These are phyloP conservation scores for Erythrolamprus reginae DNA, from an alignment of 2,113 vertebrate species.

Conservation along the genomic window DNA sequence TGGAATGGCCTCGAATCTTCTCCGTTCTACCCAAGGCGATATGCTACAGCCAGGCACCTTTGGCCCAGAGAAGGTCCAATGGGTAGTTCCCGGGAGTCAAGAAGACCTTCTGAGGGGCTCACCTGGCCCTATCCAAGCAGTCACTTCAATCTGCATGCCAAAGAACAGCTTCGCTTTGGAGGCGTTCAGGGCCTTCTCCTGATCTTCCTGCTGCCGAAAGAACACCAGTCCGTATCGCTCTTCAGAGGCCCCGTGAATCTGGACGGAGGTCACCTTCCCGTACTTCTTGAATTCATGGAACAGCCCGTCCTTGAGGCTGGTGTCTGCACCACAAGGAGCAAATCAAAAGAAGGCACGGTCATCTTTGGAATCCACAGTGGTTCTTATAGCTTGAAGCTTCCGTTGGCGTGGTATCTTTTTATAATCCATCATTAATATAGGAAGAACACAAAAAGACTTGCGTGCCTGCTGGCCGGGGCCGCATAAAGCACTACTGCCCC, in stretches of 20 bases:
- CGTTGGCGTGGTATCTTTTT: not conserved
- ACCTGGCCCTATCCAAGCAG: conserved; percentile 97
- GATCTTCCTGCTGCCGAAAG: conserved; percentile 98
- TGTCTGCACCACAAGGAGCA: conserved; percentile 73
- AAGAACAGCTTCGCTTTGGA: conserved; percentile 99
- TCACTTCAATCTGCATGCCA: conserved; percentile 99
- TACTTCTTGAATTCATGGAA: conserved; percentile 99
- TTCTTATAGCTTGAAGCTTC: not conserved
- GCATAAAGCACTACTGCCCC: not conserved
- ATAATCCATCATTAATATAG: not conserved
- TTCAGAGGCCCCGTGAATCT: conserved; percentile 94
- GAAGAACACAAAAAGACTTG: not conserved
- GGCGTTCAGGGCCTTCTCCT: conserved; percentile 92
- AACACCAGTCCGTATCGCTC: conserved; percentile 96
- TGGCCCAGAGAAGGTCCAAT: not conserved
- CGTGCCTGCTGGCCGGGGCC: not conserved
- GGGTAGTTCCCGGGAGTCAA: no score
- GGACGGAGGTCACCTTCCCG: conserved; percentile 97
- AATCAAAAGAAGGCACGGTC: not conserved
- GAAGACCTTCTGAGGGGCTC: conserved; percentile 23
- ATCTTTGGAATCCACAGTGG: not conserved
- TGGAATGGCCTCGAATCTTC: not conserved
- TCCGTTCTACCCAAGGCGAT: no score
- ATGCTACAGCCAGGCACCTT: not conserved
- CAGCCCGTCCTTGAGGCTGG: conserved; percentile 98